phyloP scores from a whole-genome alignment of 2,888 invertebrate genomes.

The Alloscopus bannaensis region DNA sequence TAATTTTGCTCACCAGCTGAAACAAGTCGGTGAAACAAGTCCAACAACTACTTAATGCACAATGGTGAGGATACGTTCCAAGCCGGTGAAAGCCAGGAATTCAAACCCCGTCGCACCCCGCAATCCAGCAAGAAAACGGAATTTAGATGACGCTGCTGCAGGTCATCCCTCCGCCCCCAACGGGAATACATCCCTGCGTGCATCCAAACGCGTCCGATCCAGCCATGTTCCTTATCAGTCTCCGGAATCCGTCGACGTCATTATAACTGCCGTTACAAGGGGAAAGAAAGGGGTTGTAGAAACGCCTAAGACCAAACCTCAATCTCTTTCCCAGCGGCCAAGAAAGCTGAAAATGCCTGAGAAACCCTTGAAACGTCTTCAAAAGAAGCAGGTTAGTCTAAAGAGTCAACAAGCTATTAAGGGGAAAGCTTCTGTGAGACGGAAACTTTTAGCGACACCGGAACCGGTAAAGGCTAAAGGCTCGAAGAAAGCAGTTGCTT shows the following conservation, averaged over 20 bases:
- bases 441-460: conserved; percentile 32
- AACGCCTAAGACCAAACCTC: conserved; percentile 32
- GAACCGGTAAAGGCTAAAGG: conserved; percentile 16
- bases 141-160: conserved; percentile 6
- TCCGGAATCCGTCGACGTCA: conserved; percentile 44
- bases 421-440: conserved; percentile 11
- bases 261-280: conserved; percentile 14
- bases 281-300: conserved; percentile 16
- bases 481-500: conserved; percentile 12
- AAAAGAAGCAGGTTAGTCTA: conserved; percentile 13
- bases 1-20: too few species aligned
- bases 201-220: conserved; percentile 49
- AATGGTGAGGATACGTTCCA: conserved; percentile 38
- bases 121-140: conserved; percentile 25
- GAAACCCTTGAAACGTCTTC: conserved; percentile 32
- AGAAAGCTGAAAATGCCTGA: conserved; percentile 1
- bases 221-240: conserved; percentile 55
- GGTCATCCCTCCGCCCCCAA: background rate
- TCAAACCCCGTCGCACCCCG: background rate
- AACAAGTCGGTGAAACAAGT: too few species aligned
- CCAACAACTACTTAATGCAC: too few species aligned
- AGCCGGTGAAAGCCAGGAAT: conserved; percentile 4
- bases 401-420: conserved; percentile 8
- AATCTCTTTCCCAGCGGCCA: background rate
- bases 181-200: conserved; percentile 10